Base-by-base conservation (phyloP, 2,797 vertebrate genomes). In the Enteromius viviparus region DNA sequence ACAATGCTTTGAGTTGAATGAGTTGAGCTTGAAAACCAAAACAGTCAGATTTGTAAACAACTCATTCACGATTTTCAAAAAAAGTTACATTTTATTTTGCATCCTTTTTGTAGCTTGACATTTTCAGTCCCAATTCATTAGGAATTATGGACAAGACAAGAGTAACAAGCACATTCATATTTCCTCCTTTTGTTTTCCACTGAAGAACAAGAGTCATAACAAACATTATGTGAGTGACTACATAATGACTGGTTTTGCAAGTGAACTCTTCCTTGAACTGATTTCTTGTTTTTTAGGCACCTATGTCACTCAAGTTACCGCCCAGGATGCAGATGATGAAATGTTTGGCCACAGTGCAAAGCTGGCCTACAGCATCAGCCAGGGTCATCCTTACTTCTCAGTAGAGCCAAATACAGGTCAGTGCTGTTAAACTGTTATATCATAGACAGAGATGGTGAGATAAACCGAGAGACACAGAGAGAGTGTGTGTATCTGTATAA, bases 321-420 rank as follows among this genome's bases (percentile, higher is more conserved):
- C 97, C 37, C 96, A 96, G 6, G 97, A 99, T n/a, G 97, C 96
- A 65, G 97, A 99, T 84, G 97, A 98, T 84, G 95, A 96, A 37
- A 96, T 97, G 89, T 99, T 98, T 12, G 97, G 97, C 40, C 95
- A 94, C 88, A 98, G 97, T 34, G 97, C 97, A 78, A 97, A 96
- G 89, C 74, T 99, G 87, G 95, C 97, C 51, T 99, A 99, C 91
- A 98, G 97, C 85, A 97, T 99, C 88, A 96, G 96, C 70, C 96
- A 98, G 90, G 97, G 97, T 77, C 97, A 98, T 51, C 97, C 97
- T 0, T 99, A 99, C 92, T 99, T 99, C 91, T 98, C 97, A 0
- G 97, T 99, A 88, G 97, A 98, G 90, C 96, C 97, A 40, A 96
- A 96, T 88, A 97, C 97, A 94, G 97, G 97, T 98, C 70, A 87